phyloP scores from a whole-genome alignment of 1,140 invertebrate genomes.

The Chelonus insularis region DNA sequence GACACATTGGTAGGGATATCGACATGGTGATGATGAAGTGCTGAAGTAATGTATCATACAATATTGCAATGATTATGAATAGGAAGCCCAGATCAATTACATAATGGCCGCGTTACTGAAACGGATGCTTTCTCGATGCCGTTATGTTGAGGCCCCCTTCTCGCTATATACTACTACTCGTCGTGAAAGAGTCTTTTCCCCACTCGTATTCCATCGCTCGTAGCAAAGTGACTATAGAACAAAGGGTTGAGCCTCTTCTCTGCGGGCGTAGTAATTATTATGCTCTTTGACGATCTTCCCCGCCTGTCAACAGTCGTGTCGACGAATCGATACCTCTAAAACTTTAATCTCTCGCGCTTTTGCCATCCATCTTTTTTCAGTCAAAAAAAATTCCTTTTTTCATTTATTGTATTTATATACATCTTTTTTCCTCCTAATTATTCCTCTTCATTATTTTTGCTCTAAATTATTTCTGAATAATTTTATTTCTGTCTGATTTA shows the following conservation, averaged over 20 bases:
- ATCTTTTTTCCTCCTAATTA: too few species aligned
- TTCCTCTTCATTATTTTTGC: too few species aligned
- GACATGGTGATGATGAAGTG: too few species aligned
- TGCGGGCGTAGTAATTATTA: slow-evolving; percentile 58
- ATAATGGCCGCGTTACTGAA: slow-evolving; percentile 24
- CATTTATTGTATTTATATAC: too few species aligned
- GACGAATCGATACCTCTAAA: slow-evolving; percentile 30
- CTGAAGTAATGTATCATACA: neutral
- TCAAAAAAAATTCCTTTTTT: neutral
- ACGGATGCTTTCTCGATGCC: slow-evolving; percentile 12
- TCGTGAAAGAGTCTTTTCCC: too few species aligned
- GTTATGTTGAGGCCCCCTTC: too few species aligned
- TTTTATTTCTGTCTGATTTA: too few species aligned
- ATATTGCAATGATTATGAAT: neutral
- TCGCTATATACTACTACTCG: too few species aligned
- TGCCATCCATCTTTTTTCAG: neutral
- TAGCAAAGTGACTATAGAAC: slow-evolving; percentile 58
- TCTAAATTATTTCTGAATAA: too few species aligned
- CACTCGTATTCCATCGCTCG: neutral
- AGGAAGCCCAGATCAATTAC: slow-evolving; percentile 25
- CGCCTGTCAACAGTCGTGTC: slow-evolving; percentile 16
- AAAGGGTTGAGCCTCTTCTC: slow-evolving; percentile 59
- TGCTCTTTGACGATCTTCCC: slow-evolving; percentile 41
- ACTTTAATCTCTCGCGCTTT: slow-evolving; percentile 14
- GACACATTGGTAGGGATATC: neutral